phyloP scores from a whole-genome alignment of 2,113 vertebrate genomes.

The Sterrhoptilus dennistouni region DNA sequence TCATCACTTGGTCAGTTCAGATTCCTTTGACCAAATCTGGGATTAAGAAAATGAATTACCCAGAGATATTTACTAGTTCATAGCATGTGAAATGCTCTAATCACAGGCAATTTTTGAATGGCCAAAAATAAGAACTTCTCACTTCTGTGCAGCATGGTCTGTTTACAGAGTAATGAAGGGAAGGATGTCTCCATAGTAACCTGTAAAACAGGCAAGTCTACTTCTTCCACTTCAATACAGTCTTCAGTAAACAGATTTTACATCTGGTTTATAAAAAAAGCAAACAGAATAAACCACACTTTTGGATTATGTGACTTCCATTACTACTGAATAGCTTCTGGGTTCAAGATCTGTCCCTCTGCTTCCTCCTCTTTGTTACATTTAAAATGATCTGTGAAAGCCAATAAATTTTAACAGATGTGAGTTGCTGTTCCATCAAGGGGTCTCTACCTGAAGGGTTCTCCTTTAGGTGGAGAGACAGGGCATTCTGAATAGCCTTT shows the following conservation, averaged over 20 bases:
- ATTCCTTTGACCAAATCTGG: neutral
- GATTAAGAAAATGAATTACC: neutral
- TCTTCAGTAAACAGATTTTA: neutral
- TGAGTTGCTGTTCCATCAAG: neutral
- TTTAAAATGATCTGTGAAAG: neutral
- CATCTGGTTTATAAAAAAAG: neutral
- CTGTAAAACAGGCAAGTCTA: slow-evolving; percentile 16
- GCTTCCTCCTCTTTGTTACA: neutral
- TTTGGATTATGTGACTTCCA: neutral
- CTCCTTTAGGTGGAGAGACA: neutral
- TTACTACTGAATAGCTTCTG: neutral
- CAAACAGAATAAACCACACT: neutral
- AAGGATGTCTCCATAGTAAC: slow-evolving; percentile 58
- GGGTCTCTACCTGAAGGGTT: neutral
- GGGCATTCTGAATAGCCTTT: neutral
- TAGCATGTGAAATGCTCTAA: neutral
- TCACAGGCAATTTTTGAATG: neutral
- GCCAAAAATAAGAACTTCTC: neutral
- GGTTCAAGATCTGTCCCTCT: neutral
- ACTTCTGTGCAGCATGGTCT: neutral
- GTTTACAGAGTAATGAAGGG: slow-evolving; percentile 25
- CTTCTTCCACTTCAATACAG: neutral
- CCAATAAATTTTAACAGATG: neutral
- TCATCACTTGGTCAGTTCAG: neutral
- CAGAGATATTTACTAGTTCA: neutral